Base-by-base conservation (phyloP, 37 sponge, comb jelly and placozoan species). In the Tethya wilhelma region DNA sequence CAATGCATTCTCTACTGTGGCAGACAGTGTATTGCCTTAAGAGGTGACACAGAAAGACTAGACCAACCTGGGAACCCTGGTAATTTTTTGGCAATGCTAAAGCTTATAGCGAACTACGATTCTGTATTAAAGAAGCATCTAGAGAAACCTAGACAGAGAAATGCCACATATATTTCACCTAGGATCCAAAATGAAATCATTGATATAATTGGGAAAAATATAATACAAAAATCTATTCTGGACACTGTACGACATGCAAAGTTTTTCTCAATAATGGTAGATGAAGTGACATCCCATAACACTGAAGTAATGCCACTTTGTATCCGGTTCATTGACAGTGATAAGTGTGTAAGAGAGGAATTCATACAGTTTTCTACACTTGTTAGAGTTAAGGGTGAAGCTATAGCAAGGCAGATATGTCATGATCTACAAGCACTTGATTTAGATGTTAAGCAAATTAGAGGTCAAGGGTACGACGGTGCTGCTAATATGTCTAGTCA, bases 381-480 rank as follows among this genome's bases (percentile, higher is more conserved):
- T 22, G 30, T n/a, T 33, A 23, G 73, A 49, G 46, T 83, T 43
- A 83, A 75, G 39, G 84, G 84, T 25, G 37, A 74, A 30, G 49
- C 65, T 9, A 74, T 83, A 25, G 84, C 84, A 34, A 37, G 28
- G 33, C 2, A 59, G 38, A 59, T 83, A 37, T 59, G 36, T 39
- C n/a, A 46, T 42, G 40, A 55, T 5, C 68, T 79, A 11, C 30
- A 39, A 39, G 43, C n/a, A 4, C 64, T 71, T 4, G 62, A 30
- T 44, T 29, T 79, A 4, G 65, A 77, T 39, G 41, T 77, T 7
- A 46, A 25, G 30, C 45, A 79, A 44, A 46, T 66, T 8, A 42
- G 79, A 46, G 79, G 84, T 37, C 79, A 84, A 78, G 84, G 79
- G 43, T 79, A 89, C 73, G 90, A 90, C 73, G 85, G 90, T 57